These are phyloP conservation scores for Nomia melanderi DNA, from an alignment of 1,140 invertebrate genomes.

Conservation along the genomic window DNA sequence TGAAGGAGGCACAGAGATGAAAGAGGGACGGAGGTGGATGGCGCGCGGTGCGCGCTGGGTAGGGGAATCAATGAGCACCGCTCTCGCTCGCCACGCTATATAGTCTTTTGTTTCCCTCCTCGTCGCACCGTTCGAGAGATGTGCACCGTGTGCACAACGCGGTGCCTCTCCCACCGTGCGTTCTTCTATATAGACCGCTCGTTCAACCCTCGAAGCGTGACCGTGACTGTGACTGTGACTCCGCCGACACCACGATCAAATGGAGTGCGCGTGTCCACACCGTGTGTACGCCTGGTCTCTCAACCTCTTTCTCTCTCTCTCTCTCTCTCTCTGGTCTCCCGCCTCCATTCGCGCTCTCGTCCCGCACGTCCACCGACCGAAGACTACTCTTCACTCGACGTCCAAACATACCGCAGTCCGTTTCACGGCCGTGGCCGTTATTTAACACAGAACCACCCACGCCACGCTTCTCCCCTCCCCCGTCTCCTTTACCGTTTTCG, in stretches of 20 bases:
- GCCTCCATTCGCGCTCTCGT: background rate
- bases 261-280: constrained; percentile 62
- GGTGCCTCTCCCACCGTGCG: constrained; percentile 40
- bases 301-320: background rate
- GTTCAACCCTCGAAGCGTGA: constrained; percentile 75
- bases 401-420: constrained; percentile 4
- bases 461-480: background rate
- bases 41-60: constrained; percentile 15
- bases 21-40: constrained; percentile 34
- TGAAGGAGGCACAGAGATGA: constrained; percentile 2
- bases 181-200: constrained; percentile 52
- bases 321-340: background rate
- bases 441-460: constrained; percentile 17
- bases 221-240: constrained; percentile 77
- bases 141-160: constrained; percentile 29
- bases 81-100: constrained; percentile 27
- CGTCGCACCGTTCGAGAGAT: constrained; percentile 27
- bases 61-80: constrained; percentile 69
- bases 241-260: constrained; percentile 71
- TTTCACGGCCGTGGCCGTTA: constrained; percentile 8
- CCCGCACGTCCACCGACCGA: constrained; percentile 3
- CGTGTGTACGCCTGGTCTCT: constrained; percentile 46
- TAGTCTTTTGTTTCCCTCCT: constrained; percentile 39
- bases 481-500: background rate
- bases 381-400: constrained; percentile 23